These are phyloP conservation scores for Danio aesculapii DNA, from an alignment of 2,797 vertebrate species.

Conservation along the genomic window DNA sequence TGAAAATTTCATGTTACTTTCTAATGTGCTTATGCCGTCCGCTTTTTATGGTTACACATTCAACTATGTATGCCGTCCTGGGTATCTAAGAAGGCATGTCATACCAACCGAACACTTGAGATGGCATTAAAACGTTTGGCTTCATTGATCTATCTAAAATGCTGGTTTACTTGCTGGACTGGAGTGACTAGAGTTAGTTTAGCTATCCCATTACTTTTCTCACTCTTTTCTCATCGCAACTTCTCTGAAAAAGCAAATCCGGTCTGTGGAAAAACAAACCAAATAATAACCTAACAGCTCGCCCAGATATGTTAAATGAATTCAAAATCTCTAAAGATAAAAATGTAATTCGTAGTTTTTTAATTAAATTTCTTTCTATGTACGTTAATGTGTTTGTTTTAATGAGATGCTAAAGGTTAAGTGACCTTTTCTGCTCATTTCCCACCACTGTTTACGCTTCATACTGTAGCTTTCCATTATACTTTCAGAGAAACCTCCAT, in stretches of 20 bases:
- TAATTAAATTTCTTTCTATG: not conserved
- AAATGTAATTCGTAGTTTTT: not conserved
- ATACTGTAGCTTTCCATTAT: conserved; percentile 27
- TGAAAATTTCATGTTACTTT: no score
- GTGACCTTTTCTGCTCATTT: conserved; percentile 12
- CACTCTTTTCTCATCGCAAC: not conserved
- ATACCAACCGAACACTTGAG: not conserved
- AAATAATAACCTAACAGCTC: not conserved
- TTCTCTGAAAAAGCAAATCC: not conserved
- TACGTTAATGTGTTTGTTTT: not conserved
- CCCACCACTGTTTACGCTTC: not conserved
- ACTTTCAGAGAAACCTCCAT: conserved; percentile 38
- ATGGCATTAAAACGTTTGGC: not conserved
- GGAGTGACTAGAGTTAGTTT: not conserved
- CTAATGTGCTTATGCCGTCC: no score
- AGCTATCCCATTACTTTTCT: not conserved
- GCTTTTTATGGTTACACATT: not conserved
- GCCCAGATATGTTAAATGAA: not conserved
- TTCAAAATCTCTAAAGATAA: not conserved
- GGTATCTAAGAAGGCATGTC: not conserved
- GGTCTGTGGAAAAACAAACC: not conserved
- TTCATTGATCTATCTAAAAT: not conserved
- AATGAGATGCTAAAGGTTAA: conserved; percentile 23
- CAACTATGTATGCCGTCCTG: not conserved
- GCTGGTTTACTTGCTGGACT: not conserved